Evolutionary conservation across 1,140 invertebrate species (phyloP), one percentile per base, ranked within the genome.

Genomic region (Musca vetustissima): DNA sequence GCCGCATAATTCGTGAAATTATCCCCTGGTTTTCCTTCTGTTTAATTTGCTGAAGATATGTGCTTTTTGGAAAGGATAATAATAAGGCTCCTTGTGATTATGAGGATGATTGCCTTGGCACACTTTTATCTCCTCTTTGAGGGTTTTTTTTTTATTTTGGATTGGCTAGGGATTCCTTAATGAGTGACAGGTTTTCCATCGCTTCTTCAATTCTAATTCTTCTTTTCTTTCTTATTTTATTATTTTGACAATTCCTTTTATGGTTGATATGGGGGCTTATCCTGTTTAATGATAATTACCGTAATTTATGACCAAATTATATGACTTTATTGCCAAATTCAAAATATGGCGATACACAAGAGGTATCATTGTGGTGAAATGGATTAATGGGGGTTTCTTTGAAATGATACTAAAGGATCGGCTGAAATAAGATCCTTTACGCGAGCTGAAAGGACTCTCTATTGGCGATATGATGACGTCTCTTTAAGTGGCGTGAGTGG

Each of bases 1-100:
- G 57, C 57, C 57, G 32, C 36, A 61, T 61, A 61, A 61, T 61
- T 24, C 36, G 28, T 28, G 57, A 61, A 43, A 61, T 36, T 61
- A 61, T 61, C 57, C 57, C 57, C 36, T 6, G 28, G 28, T 59
- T 36, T 43, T 43, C 36, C 17, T 43, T 59, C 14, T 36, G 22
- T 36, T 57, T 61, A 9, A 19, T 36, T 61, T 9, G 57, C 19
- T 19, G 1, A 6, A 14, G 52, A 24, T 4, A 24, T 55, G 1
- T n/a, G n/a, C n/a, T n/a, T 8, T 61, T 17, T 4, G 1, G 22
- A n/a, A 8, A 36, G 57, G 28, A 61, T 32, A 52, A 59, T 43
- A 43, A 43, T 43, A 43, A 13, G 36, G 36, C 6, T 43, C 36
- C 7, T 25, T 55, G 13, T 61, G n/a, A 36, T 59, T n/a, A n/a